Conservation (phyloP, 2,888 invertebrate species). For the Maniola hyperantus region DNA sequence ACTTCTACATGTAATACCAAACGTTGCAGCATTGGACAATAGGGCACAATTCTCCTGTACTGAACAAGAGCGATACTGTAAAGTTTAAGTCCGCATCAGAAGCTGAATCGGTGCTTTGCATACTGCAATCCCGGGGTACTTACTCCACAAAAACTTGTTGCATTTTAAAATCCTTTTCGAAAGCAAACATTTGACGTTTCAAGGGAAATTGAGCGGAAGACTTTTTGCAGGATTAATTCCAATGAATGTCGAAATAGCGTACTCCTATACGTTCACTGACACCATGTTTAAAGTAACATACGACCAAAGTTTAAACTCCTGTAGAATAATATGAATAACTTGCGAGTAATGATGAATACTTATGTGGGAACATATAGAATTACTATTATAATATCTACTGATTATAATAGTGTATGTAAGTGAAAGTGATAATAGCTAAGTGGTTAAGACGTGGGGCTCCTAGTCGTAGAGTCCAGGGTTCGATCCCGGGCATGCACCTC, state of each 20-base stretch:
- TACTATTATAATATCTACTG: no score
- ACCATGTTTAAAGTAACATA: slow-evolving; percentile 23
- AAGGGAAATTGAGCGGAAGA: slow-evolving; percentile 73
- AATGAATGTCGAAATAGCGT: slow-evolving; percentile 38
- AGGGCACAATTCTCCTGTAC: slow-evolving; percentile 23
- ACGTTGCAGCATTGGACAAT: slow-evolving; percentile 15
- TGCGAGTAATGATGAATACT: background rate
- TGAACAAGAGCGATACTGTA: slow-evolving; percentile 36
- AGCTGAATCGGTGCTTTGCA: slow-evolving; percentile 61
- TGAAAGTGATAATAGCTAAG: no score
- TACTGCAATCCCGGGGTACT: slow-evolving; percentile 67
- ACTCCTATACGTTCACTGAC: slow-evolving; percentile 30
- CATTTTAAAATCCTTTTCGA: slow-evolving; percentile 79
- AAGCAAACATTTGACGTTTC: slow-evolving; percentile 79
- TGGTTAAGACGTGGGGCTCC: no score
- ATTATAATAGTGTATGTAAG: no score
- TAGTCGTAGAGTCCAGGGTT: no score
- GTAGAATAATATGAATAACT: slow-evolving; percentile 12
- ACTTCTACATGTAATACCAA: slow-evolving; percentile 26
- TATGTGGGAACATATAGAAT: no score
- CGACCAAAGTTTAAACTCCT: slow-evolving; percentile 28
- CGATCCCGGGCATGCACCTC: no score
- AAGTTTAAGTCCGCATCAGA: slow-evolving; percentile 46
- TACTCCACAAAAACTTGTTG: slow-evolving; percentile 73
- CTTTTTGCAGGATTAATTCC: slow-evolving; percentile 61